Evolutionary conservation across 92 coral and sea anemone genomes (phyloP), one percentile per base, ranked within the genome.

Genomic region (Nematostella vectensis): DNA sequence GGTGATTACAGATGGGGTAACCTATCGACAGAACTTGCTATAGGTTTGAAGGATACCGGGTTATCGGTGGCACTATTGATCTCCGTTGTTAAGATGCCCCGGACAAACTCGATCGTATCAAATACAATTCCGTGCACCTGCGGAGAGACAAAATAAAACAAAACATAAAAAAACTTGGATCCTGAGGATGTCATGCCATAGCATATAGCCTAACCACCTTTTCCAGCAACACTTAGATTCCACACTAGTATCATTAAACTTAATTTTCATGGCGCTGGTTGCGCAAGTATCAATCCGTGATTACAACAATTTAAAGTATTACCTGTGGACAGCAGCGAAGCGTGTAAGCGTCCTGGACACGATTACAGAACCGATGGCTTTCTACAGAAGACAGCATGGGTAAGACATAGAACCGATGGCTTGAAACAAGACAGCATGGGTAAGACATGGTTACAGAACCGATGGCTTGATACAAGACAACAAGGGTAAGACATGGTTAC

Each of bases 61-160:
- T 91, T 91, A 57, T 91, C 98, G 1, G 98, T 91, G 24, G 93
- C 98, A 74, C 98, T 91, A 77, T 91, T 91, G 87, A 91, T 91
- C 54, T 91, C 98, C 3, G 96, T 91, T 31, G 89, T 76, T 4
- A 91, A 54, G 48, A 91, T 83, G 10, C 88, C 98, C 23, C 74
- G 71, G 2, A 82, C 98, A 61, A 91, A 91, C 18, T 91, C 93
- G 19, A 91, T 86, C 4, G 98, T 91, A 60, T 91, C 98, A 37
- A 54, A 61, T 18, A 75, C 98, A 20, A 91, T 68, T 2, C 98
- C 98, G 53, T 91, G 98, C 21, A 91, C 98, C 98, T 91, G 40
- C n/a, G n/a, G n/a, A 21, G 19, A 22, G 37, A 59, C 20, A 23
- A 27, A 6, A 22, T 24, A 39, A 12, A 29, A 47, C 28, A 42